Base-by-base conservation (phyloP, 2,113 vertebrate genomes). In the Aldabrachelys gigantea region DNA sequence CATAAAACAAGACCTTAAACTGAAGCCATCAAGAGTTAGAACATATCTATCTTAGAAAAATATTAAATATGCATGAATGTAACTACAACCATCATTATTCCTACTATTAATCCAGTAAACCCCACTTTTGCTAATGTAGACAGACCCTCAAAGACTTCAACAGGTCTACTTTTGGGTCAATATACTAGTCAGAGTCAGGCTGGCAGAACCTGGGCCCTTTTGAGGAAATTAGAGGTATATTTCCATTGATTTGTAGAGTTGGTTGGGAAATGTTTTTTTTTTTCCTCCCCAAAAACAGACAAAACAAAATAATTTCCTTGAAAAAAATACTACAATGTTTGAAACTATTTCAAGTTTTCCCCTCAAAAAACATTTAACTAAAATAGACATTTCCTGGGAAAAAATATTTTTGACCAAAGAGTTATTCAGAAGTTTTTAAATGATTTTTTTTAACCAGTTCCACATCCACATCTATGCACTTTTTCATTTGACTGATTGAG, bases 81-180 rank as follows among this genome's bases (percentile, higher is more conserved):
- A 92, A 93, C 72, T 52, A 49, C 13, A 11, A 21, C 38, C 19
- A 44, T 10, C 10, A 44, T 41, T 44, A 44, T 76, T 76, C 22
- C 72, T 76, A 44, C 22, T 76, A 44, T 44, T 44, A 25, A 27
- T 76, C 41, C 10, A 44, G 22, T 44, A 76, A 44, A 27, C 24
- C 22, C 38, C 22, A 76, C 22, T 41, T 95, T 92, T 79, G 50
- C 25, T 90, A 79, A 88, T 65, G 44, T 83, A 93, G 94, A 80
- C 79, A 81, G 44, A 6, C 3, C 13, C 84, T 90, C 90, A 81
- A 89, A 87, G 53, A 80, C 76, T 12, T 88, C 27, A 78, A 19
- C 38, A 94, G 85, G 89, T 78, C 87, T 41, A 22, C 86, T 87
- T 93, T 50, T 93, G 75, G 95, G n/a, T 88, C 92, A 92, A 91